Base-by-base conservation (phyloP, 2,888 invertebrate genomes). In the Nemotelus nigrinus region DNA sequence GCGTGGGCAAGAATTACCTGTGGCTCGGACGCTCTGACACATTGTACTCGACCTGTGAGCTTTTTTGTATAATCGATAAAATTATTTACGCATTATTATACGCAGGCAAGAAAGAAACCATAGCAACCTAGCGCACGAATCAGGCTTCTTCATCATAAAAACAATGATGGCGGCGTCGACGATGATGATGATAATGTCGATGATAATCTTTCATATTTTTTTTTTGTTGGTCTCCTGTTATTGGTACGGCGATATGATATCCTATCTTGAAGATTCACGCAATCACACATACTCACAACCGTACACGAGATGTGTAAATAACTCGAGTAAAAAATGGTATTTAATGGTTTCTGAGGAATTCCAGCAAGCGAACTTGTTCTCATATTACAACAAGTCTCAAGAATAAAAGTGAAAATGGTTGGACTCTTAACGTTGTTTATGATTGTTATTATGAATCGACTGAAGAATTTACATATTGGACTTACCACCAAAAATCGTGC, bases 21-120 rank as follows among this genome's bases (percentile, higher is more conserved):
- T 25, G 25, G 25, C 25, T 25, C 25, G 25, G 25, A 25, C 25
- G 25, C 25, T 25, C 25, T 25, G 25, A 25, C 25, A 25, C 25
- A 25, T 25, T 25, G 25, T 25, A 25, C 25, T 25, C 25, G 25
- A 25, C 25, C 25, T 25, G 25, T 25, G 25, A 25, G 25, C n/a
- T 47, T 65, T n/a, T 65, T 65, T 65, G 65, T 65, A n/a, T 65
- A 65, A 65, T 65, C 65, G 41, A 65, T 65, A 45, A 65, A 65
- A 65, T 65, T 65, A 65, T 65, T 65, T 65, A 65, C 65, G 65
- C 65, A 65, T 47, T 65, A 25, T 43, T 63, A 39, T 41, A 43
- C 63, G 63, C 39, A 63, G 41, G 43, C 43, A 39, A 10, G 45
- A 43, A 39, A 58, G 58, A 41, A 63, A 43, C 41, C 63, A 41